These are phyloP conservation scores for Caradrina clavipalpis DNA, from an alignment of 2,888 invertebrate genomes.

Conservation along the genomic window DNA sequence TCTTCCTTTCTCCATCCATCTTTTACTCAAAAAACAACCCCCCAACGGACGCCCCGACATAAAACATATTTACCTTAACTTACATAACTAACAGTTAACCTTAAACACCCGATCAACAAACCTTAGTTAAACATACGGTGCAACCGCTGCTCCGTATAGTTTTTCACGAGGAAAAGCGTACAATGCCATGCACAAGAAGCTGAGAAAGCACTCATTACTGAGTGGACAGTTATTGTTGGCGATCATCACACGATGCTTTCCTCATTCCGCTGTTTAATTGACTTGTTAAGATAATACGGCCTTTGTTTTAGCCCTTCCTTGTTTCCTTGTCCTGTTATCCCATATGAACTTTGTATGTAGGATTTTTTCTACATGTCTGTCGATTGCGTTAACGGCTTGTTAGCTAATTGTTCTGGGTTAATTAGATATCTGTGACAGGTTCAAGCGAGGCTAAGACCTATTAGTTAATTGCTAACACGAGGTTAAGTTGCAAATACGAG, in stretches of 20 bases:
- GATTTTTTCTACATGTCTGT: neutral
- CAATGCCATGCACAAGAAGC: slow-evolving; percentile 81
- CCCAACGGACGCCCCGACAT: neutral
- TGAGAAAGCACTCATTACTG: slow-evolving; percentile 76
- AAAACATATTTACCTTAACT: neutral
- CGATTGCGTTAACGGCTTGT: too few relatives aligned
- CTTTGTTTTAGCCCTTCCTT: slow-evolving; percentile 56
- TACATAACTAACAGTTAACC: slow-evolving; percentile 1
- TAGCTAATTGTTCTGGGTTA: too few relatives aligned
- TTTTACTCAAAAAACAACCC: too few relatives aligned
- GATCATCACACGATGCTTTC: slow-evolving; percentile 81
- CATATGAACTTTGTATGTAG: slow-evolving; percentile 15
- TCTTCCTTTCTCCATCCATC: too few relatives aligned
- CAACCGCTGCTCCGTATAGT: slow-evolving; percentile 75
- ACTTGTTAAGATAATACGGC: slow-evolving; percentile 64
- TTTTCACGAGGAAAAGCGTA: slow-evolving; percentile 88
- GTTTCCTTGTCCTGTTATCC: slow-evolving; percentile 51
- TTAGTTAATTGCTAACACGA: too few relatives aligned
- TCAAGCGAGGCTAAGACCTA: too few relatives aligned
- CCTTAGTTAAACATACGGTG: slow-evolving; percentile 43
- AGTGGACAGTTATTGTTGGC: slow-evolving; percentile 85
- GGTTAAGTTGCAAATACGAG: too few relatives aligned
- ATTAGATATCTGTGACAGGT: too few relatives aligned
- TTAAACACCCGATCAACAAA: slow-evolving; percentile 36
- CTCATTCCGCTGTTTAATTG: slow-evolving; percentile 78